Percentiles rank a stretch among this genome's conserved stretches.
phyloP scores from a whole-genome alignment of 1,140 invertebrate species.

The Nautilus pompilius region DNA sequence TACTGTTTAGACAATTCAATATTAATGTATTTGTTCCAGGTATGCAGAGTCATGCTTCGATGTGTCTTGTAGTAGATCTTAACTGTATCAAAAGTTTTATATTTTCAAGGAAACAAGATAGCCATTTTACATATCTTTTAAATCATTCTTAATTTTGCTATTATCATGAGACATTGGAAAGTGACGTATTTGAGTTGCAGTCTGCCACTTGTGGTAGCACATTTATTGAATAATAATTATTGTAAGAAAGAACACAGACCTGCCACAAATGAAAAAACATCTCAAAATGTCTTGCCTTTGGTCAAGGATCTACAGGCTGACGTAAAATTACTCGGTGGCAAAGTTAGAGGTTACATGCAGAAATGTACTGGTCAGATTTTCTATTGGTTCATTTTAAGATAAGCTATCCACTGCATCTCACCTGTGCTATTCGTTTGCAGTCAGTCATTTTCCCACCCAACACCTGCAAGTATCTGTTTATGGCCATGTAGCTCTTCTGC shows the following conservation, averaged over 20 bases:
- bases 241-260: too few species aligned
- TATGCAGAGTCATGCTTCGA: too few species aligned
- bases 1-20: background rate
- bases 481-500: conserved; percentile 43
- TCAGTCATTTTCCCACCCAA: conserved; percentile 55
- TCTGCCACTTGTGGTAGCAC: too few species aligned
- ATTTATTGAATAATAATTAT: too few species aligned
- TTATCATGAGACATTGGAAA: too few species aligned
- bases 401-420: conserved; percentile 20
- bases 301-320: background rate
- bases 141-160: too few species aligned
- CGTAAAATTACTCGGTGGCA: background rate
- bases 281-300: background rate
- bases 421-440: conserved; percentile 48
- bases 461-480: conserved; percentile 55
- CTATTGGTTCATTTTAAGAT: background rate
- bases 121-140: too few species aligned
- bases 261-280: background rate
- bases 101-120: too few species aligned
- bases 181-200: too few species aligned
- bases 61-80: too few species aligned
- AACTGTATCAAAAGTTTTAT: too few species aligned
- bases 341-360: background rate
- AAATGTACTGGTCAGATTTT: background rate
- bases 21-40: too few species aligned